Base-by-base conservation (phyloP, 2,888 invertebrate genomes). In the Apantesis nais region DNA sequence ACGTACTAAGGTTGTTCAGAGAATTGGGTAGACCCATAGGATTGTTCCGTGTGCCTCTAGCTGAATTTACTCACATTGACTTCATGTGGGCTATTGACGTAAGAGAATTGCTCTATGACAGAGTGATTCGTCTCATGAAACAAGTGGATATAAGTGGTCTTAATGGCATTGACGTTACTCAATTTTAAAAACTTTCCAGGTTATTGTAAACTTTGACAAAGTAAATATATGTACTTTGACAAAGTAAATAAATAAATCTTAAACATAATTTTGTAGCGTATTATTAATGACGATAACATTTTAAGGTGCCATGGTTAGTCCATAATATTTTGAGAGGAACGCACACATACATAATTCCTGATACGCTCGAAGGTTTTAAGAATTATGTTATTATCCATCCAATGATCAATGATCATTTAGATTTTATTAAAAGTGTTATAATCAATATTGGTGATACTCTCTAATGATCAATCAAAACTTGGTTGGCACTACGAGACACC, bases 21-120 rank as follows among this genome's bases (percentile, higher is more conserved):
- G 92, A 93, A 85, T 93, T 95, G 75, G 96, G 95, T 70, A 96
- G 94, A 79, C 90, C 95, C 62, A 93, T 96, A 5, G 96, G 95
- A 22, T 93, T 95, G 75, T 96, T 96, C 88, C 88, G 95, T 62
- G 95, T 97, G 16, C 94, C 96, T 0, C 89, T 95, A 82, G 82
- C 90, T 2, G 89, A 90, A 11, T 97, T 97, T 83, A 97, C 96
- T 84, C 97, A 97, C 85, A 84, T 97, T 74, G 97, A 97, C 85
- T 97, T 97, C 84, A 90, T 97, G 77, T 97, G 96, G 96, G 97
- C 96, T 22, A 96, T 95, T 22, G 94, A 97, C 84, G 96, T 96
- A 0, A 95, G 93, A 69, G 90, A 91, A 5, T 85, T 97, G 70
- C 85, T 97, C 0, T 97, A 96, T 82, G 90, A 96, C 69, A 93